Evolutionary conservation across 2,888 invertebrate species (phyloP), one percentile per base, ranked within the genome.

Genomic region (Sinodicranocentrus sp.): DNA sequence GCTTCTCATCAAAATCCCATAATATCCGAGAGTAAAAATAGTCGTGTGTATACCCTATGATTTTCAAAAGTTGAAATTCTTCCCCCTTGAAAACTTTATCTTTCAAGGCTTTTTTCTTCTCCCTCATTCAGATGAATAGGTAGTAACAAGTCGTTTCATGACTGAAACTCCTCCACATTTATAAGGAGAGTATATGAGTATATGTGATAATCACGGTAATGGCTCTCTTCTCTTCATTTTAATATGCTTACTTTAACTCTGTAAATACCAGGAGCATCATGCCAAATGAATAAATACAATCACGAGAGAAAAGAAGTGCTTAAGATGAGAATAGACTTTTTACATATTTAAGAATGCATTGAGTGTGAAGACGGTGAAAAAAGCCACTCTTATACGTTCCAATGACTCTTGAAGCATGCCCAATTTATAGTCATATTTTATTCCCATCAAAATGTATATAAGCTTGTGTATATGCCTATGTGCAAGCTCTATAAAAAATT

Each of bases 351-450:
- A 52, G 33, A 44, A 52, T 52, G 6, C 52, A 52, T 52, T 52
- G 17, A 52, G 52, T 52, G 52, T 52, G 52, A 52, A 52, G 19
- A n/a, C 8, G 17, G 3, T 10, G 33, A 19, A 19, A 3, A 52
- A 52, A 52, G 19, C n/a, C 19, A 8, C 52, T 19, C 19, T 19
- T 52, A 52, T 52, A 17, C 39, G 17, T 21, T 17, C 33, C 33
- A 63, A 63, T 63, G 63, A 17, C 44, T 44, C 67, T 44, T 67
- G 44, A 67, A 44, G 67, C 67, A 67, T 67, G 67, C 67, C 67
- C 67, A 67, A 67, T 67, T 67, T 67, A 67, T 43, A n/a, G n/a
- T 33, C 33, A 33, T 10, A 33, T 33, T 33, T 33, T 33, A 3
- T 33, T 67, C 67, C 15, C 67, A 67, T 44, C n/a, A n/a, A 48